Base-by-base conservation (phyloP, 2,113 vertebrate species). In the Cepphus grylle region DNA sequence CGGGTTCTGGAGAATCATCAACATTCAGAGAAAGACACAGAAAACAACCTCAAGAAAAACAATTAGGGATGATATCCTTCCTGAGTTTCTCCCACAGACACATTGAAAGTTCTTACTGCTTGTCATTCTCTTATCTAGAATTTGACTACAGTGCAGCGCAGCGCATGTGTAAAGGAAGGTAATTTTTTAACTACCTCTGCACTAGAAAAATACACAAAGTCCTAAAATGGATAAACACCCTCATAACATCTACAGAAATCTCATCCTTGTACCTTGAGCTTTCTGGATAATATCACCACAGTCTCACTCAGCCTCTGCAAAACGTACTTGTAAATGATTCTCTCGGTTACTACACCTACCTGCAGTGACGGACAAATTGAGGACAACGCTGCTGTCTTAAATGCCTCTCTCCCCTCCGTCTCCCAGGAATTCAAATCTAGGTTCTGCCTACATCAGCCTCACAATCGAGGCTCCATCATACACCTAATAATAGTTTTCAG, bases 311-410 rank as follows among this genome's bases (percentile, higher is more conserved):
- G 45, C 26, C 32, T 58, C 50, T 88, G 49, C 43, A 74, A 30
- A 90, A 90, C 2, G 1, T 16, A 7, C 27, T 22, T 36, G 58
- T 27, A 53, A 77, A 36, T 1, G 0, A 25, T 34, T 81, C 27
- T 21, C 42, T 34, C 2, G 1, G 25, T 85, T 74, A 70, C 42
- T 53, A 14, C 73, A 59, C 29, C 22, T 23, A 13, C 47, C 36
- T 81, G 50, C 76, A 55, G 20, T 3, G 15, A 66, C 3, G 2
- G 40, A 32, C 21, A 38, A 76, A 58, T 2, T 5, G 2, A 79
- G 27, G 40, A 26, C 0, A 0, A 38, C 29, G 38, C 25, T 0
- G 0, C 55, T 32, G 19, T 23, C 55, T 53, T 74, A 62, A 49
- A 87, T 13, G 11, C 43, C 16, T 17, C 61, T 81, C 8, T 36